Conservation (phyloP, 1,140 invertebrate genomes). For the Solenopsis invicta region DNA sequence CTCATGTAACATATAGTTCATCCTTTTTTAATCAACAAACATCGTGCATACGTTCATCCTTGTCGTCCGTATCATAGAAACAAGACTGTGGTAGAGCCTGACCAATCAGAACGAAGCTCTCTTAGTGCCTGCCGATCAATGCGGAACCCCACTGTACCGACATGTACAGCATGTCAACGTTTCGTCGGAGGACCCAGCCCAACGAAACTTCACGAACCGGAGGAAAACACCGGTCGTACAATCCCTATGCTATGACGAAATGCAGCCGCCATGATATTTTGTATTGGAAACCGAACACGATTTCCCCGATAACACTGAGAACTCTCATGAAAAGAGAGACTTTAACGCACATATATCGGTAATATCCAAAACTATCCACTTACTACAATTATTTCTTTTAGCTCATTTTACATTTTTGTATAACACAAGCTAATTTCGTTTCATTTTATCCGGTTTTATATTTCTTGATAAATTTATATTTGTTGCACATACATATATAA, state of each 20-base stretch:
- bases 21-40: constrained; percentile 43
- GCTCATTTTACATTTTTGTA: neutral
- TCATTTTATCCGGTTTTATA: neutral
- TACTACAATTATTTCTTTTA: neutral
- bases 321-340: neutral
- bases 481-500: neutral
- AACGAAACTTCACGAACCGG: constrained; percentile 31
- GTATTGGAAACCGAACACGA: constrained; percentile 27
- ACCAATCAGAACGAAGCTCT: constrained; percentile 83
- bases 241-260: constrained; percentile 49
- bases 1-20: neutral
- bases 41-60: constrained; percentile 32
- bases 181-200: constrained; percentile 65
- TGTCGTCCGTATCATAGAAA: constrained; percentile 40
- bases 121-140: constrained; percentile 84
- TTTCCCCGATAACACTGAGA: constrained; percentile 2
- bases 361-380: neutral
- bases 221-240: constrained; percentile 40
- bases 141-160: constrained; percentile 84
- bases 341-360: neutral
- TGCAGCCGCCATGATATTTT: constrained; percentile 62
- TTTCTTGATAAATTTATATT: constrained; percentile 9
- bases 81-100: constrained; percentile 65
- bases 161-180: constrained; percentile 78
- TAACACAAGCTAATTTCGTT: neutral